phyloP scores from a whole-genome alignment of 2,797 vertebrate genomes.

The Fratercula arctica region DNA sequence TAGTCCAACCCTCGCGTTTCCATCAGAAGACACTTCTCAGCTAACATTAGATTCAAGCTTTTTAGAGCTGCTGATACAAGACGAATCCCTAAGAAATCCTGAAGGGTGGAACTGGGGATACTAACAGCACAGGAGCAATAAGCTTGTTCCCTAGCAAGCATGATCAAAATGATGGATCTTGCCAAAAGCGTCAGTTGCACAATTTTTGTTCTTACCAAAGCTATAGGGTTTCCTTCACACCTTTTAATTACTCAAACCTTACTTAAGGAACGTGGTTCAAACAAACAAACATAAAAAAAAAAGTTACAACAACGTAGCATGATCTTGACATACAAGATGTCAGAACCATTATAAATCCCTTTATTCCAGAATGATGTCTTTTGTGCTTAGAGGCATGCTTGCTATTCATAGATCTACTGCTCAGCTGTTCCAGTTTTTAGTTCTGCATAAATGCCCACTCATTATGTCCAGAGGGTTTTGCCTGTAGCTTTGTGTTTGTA shows the following conservation, averaged over 20 bases:
- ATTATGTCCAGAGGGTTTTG: conserved; percentile 78
- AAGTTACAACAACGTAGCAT: conserved; percentile 67
- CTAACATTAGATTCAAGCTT: conserved; percentile 9
- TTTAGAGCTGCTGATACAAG: conserved; percentile 17
- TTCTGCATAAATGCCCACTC: conserved; percentile 80
- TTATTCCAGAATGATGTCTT: conserved; percentile 69
- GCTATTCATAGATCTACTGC: conserved; percentile 76
- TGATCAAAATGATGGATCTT: conserved; percentile 32
- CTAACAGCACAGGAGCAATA: neutral
- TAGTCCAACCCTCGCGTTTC: neutral
- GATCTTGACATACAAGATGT: conserved; percentile 76
- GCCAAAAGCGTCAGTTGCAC: conserved; percentile 1
- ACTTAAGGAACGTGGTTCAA: conserved; percentile 48
- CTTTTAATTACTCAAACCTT: conserved; percentile 60
- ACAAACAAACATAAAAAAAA: conserved; percentile 62
- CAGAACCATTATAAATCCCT: conserved; percentile 74
- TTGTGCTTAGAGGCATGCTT: conserved; percentile 76
- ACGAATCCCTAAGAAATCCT: conserved; percentile 16
- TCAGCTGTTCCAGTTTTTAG: conserved; percentile 81
- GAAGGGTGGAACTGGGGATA: neutral
- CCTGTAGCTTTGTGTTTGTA: conserved; percentile 78
- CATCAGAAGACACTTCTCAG: conserved; percentile 33
- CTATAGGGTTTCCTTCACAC: conserved; percentile 16
- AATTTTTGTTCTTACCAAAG: neutral
- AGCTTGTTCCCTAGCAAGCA: neutral